Evolutionary conservation across 2,113 vertebrate genomes (phyloP), one percentile per base, ranked within the genome.

Genomic region (Peromyscus maniculatus): DNA sequence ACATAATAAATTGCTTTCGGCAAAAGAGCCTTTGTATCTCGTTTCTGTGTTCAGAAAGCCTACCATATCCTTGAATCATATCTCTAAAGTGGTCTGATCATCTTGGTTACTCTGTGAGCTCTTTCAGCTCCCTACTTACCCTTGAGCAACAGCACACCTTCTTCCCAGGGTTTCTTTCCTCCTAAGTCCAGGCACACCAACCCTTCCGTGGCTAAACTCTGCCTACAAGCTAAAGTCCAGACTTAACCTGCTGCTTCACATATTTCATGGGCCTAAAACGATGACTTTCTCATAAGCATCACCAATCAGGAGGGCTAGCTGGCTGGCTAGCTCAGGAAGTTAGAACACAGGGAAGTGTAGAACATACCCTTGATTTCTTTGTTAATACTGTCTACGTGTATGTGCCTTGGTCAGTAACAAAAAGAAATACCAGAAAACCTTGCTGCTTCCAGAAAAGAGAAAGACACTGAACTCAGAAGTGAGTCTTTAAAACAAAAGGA

Each of bases 241-340:
- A 49, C n/a, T 86, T 64, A 39, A 92, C 49, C 57, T 87, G 64
- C 36, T 52, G 75, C 88, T 92, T 95, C 71, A 93, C n/a, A 64
- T n/a, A 84, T 77, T 57, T 74, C 36, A 21, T 77, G 43, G 43
- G 88, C 49, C 88, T 77, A 22, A 91, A 93, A 93, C 43, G 59
- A 87, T 77, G 67, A 69, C 46, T 92, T 71, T 43, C 31, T 66
- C 59, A 36, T 28, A n/a, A 91, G 22, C 62, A 93, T 74, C 49
- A 57, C 77, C 87, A 62, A 52, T 91, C 69, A 88, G 11, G 26
- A 87, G 67, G 62, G 43, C 46, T 33, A 46, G 64, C 46, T n/a
- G 33, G 33, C 16, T 26, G 10, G 26, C 59, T 66, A 83, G 21
- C 64, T 49, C 26, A 3, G 43, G 62, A 66, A 66, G 3, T 84